These are phyloP conservation scores for Ascaphus truei DNA, from an alignment of 2,113 vertebrate genomes.

Conservation along the genomic window DNA sequence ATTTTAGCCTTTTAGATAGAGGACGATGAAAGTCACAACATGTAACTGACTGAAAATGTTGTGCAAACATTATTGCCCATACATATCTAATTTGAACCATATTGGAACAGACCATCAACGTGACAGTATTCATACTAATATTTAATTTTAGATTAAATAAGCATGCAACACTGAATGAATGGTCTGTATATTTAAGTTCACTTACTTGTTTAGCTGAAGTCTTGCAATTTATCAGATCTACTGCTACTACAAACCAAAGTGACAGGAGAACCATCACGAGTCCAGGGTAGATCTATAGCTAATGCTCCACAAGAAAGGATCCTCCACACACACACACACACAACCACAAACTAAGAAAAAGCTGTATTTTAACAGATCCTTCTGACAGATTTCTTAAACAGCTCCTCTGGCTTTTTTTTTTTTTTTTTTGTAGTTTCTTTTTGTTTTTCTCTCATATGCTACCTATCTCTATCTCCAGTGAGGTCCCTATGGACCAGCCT, in stretches of 20 bases:
- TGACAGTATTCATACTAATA: too few species aligned
- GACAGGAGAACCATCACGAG: conserved; percentile 82
- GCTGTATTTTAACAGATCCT: neutral
- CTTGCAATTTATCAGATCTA: conserved; percentile 60
- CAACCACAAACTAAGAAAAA: too few species aligned
- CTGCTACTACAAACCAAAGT: conserved; percentile 68
- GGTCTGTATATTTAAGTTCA: conserved; percentile 23
- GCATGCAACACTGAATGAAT: neutral
- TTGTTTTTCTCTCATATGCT: too few species aligned
- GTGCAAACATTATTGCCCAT: too few species aligned
- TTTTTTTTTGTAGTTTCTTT: too few species aligned
- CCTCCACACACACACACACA: neutral
- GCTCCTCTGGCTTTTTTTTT: neutral
- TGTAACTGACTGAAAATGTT: neutral
- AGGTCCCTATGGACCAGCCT: conserved; percentile 17
- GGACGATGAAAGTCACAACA: neutral
- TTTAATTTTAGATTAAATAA: neutral
- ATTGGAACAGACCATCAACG: too few species aligned
- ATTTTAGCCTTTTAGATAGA: neutral
- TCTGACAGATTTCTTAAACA: neutral
- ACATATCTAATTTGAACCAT: too few species aligned
- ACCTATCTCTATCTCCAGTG: neutral
- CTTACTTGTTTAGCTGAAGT: conserved; percentile 82
- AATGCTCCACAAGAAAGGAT: neutral
- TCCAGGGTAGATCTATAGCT: conserved; percentile 34